Percentiles rank a stretch among this genome's conserved stretches.
Conservation (phyloP, 1,140 invertebrate genomes). For the Drosophila cardini region DNA sequence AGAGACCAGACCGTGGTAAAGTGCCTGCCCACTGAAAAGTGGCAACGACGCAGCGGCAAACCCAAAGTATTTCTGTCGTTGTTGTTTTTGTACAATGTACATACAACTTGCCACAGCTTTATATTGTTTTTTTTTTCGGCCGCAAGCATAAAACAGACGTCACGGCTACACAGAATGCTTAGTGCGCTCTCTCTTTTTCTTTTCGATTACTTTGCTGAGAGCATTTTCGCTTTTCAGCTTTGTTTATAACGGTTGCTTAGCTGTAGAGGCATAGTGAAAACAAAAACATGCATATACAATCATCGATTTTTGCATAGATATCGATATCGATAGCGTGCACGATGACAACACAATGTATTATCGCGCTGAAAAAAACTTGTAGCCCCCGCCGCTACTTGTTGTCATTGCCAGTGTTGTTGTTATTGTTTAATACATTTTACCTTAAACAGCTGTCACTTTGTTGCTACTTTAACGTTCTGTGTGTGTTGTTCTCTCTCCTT, state of each 20-base stretch:
- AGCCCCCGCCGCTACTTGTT: constrained; percentile 59
- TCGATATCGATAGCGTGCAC: not conserved
- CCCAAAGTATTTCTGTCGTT: constrained; percentile 35
- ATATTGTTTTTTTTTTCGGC: constrained; percentile 11
- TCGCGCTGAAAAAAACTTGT: constrained; percentile 20
- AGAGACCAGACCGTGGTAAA: constrained; percentile 38
- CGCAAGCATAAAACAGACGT: constrained; percentile 34
- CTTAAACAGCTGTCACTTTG: constrained; percentile 77
- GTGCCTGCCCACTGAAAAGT: constrained; percentile 56
- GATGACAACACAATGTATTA: not conserved
- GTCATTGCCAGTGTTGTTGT: constrained; percentile 48
- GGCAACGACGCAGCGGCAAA: constrained; percentile 61
- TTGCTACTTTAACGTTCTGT: constrained; percentile 44
- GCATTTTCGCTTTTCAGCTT: constrained; percentile 7
- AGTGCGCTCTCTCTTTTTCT: constrained; percentile 2
- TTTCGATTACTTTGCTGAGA: constrained; percentile 23
- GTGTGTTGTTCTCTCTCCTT: constrained; percentile 21
- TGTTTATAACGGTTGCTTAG: constrained; percentile 24
- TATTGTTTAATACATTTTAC: constrained; percentile 54
- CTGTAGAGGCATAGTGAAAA: not conserved
- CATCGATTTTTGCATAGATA: not conserved
- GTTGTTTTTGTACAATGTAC: constrained; percentile 1
- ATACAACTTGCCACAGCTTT: constrained; percentile 31
- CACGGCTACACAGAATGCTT: constrained; percentile 16
- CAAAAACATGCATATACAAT: not conserved